Percentiles rank a stretch among this genome's conserved stretches.
Evolutionary conservation across 1,140 invertebrate genomes (phyloP).

Genomic region (Ectropis grisescens): DNA sequence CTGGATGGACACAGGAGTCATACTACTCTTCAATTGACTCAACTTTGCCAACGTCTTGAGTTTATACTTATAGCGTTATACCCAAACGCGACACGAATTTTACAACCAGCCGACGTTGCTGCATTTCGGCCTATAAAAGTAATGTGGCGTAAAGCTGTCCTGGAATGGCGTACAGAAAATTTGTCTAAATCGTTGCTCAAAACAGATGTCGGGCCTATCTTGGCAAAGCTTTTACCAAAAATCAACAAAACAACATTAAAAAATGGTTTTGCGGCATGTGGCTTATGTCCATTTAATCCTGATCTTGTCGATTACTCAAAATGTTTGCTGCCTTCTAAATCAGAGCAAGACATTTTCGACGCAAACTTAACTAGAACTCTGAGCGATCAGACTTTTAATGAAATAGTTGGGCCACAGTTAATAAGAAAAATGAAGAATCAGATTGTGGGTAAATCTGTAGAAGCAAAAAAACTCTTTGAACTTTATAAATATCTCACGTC

Average conservation of each 20-base stretch:
- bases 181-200: conserved; percentile 7
- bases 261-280: conserved; percentile 7
- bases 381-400: conserved; percentile 4
- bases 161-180: conserved; percentile 16
- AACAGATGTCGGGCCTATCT: conserved; percentile 17
- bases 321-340: conserved; percentile 15
- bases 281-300: conserved; percentile 8
- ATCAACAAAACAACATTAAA: conserved; percentile 3
- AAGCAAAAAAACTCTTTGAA: background rate
- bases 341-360: conserved; percentile 2
- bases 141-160: conserved; percentile 24
- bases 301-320: conserved; percentile 16
- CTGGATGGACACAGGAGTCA: conserved; percentile 39
- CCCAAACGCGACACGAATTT: conserved; percentile 33
- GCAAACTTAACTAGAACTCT: conserved; percentile 2
- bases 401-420: conserved; percentile 6
- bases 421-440: conserved; percentile 4
- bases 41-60: conserved; percentile 24
- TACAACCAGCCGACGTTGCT: conserved; percentile 38
- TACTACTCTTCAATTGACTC: conserved; percentile 15
- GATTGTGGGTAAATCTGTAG: conserved; percentile 2
- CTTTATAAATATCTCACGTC: too few species aligned
- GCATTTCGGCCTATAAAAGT: conserved; percentile 30
- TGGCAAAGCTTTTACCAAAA: conserved; percentile 4
- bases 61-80: conserved; percentile 33